Conservation (phyloP, 2,113 vertebrate genomes). For the Aix galericulata region DNA sequence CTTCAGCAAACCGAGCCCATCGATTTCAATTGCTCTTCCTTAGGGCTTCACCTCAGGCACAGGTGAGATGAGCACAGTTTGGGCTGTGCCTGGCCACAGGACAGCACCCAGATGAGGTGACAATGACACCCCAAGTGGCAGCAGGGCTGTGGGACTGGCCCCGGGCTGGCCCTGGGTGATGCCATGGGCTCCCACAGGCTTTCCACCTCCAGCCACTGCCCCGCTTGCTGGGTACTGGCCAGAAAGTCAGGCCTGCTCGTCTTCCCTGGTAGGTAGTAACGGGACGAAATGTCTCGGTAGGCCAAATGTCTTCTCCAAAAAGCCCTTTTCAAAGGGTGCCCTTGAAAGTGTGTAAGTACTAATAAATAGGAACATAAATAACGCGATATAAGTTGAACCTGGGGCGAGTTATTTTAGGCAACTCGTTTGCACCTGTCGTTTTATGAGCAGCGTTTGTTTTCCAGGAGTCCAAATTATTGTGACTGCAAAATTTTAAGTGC, state of each 20-base stretch:
- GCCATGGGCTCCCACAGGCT: too few relatives aligned
- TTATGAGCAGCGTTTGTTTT: neutral
- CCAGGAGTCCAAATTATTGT: neutral
- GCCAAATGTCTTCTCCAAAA: neutral
- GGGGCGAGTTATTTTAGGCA: neutral
- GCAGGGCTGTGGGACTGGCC: too few relatives aligned
- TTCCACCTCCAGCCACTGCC: neutral
- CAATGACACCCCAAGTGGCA: too few relatives aligned
- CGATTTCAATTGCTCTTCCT: constrained; percentile 41
- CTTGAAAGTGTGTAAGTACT: neutral
- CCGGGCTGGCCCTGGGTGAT: too few relatives aligned
- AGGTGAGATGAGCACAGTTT: neutral
- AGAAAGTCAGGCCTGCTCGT: neutral
- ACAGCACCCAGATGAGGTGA: too few relatives aligned
- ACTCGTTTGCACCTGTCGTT: neutral
- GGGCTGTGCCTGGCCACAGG: too few relatives aligned
- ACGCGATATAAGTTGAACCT: neutral
- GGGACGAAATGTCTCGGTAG: neutral
- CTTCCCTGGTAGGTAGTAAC: neutral
- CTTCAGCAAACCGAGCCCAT: constrained; percentile 41
- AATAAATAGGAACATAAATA: neutral
- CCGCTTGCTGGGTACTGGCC: neutral
- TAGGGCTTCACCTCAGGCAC: neutral
- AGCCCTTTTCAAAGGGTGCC: neutral
- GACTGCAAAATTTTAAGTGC: neutral